Percentiles rank a stretch among this genome's conserved stretches.
These are phyloP conservation scores for Lithophane socia DNA, from an alignment of 2,888 invertebrate species.

Conservation along the genomic window DNA sequence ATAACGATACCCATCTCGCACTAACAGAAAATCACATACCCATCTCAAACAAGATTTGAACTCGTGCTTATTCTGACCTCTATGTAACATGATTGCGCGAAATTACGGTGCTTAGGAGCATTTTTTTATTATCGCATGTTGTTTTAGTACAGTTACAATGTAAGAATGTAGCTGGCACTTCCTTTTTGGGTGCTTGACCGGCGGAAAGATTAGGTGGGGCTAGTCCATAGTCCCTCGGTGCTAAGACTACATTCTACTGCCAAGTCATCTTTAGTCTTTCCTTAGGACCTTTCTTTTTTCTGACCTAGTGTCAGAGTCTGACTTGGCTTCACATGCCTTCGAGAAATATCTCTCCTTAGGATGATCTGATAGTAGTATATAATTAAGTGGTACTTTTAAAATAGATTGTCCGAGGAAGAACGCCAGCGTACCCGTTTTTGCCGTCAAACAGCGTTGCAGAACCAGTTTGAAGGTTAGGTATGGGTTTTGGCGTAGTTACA, in stretches of 20 bases:
- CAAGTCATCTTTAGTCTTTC: neutral
- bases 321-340: no score
- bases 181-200: conserved; percentile 62
- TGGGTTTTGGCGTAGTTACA: neutral
- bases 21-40: conserved; percentile 54
- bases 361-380: neutral
- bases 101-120: conserved; percentile 63
- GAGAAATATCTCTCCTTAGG: no score
- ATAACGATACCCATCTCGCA: conserved; percentile 54
- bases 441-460: neutral
- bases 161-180: conserved; percentile 62
- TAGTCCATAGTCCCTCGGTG: neutral
- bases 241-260: neutral
- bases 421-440: neutral
- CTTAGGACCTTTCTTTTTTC: neutral
- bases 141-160: conserved; percentile 67
- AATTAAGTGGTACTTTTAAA: neutral
- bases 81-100: conserved; percentile 62
- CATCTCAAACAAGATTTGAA: conserved; percentile 42
- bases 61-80: conserved; percentile 62
- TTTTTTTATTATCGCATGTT: conserved; percentile 58
- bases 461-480: neutral
- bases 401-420: neutral
- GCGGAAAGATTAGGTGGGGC: conserved; percentile 21
- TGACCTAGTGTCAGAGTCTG: no score